Evolutionary conservation across 92 coral and sea anemone species (phyloP), one percentile per base, ranked within the genome.

Genomic region (Meandrina meandrites): DNA sequence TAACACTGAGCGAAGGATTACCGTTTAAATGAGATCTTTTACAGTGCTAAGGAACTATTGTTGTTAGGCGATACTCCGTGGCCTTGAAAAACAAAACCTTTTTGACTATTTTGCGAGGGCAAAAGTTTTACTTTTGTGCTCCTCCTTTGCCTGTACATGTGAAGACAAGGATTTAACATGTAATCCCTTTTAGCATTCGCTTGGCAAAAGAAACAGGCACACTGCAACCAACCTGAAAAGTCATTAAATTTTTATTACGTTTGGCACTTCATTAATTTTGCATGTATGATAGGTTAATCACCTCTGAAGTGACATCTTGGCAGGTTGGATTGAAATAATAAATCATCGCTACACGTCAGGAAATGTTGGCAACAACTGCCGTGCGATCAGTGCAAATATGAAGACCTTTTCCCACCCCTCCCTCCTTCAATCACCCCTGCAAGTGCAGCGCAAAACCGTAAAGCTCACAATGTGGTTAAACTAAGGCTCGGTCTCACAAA

Each of bases 251-350:
- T 69, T 64, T 15, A 67, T 66, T 67, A 64, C 76, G 76, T 51
- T 84, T 84, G 88, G 45, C 82, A 76, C 81, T 10, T 62, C 75
- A 76, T 84, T 75, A 84, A 84, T 84, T 76, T 84, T 66, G 45
- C 81, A 56, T 51, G 57, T 5, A 34, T 53, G 36, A 77, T 30
- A 73, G 72, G 74, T 8, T n/a, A 47, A 69, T 19, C 45, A 45
- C 45, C 69, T 24, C 32, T 27, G 12, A 28, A 15, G 76, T 68
- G 76, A 81, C 85, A 69, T 47, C 34, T 22, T 72, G 77, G 76
- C 58, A 68, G 32, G 85, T 81, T 32, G 53, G 85, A 21, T 70
- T 69, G 79, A 34, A 34, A 73, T 72, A 83, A 67, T 71, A 73
- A 73, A 72, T 83, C 79, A 83, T 45, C 86, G 35, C 51, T 27